A percentile compares a stretch with the other conserved stretches of the same genome.
phyloP scores from a whole-genome alignment of 2,888 invertebrate species.

The Micropterix aruncella region DNA sequence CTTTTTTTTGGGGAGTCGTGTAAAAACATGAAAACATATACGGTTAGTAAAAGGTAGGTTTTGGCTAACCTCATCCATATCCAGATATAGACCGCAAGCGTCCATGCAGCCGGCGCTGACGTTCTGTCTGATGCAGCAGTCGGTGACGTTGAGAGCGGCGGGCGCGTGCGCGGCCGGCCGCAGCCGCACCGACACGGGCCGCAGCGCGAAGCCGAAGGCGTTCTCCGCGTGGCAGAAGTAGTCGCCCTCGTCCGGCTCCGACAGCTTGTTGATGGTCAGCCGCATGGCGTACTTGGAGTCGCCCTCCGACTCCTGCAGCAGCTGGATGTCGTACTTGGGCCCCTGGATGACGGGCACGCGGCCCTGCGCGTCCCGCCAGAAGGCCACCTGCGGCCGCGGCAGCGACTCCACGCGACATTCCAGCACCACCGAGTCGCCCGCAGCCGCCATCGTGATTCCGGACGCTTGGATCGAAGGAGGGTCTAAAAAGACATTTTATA shows the following conservation, averaged over 20 bases:
- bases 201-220: constrained; percentile 58
- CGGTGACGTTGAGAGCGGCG: constrained; percentile 55
- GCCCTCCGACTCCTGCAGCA: constrained; percentile 40
- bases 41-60: too few species aligned
- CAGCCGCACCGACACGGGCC: constrained; percentile 59
- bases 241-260: constrained; percentile 58
- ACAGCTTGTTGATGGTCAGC: constrained; percentile 56
- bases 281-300: constrained; percentile 60
- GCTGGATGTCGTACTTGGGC: constrained; percentile 54
- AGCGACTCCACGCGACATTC: constrained; percentile 68
- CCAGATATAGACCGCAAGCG: constrained; percentile 72
- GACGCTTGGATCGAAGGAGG: constrained; percentile 63
- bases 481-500: too few species aligned
- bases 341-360: constrained; percentile 64
- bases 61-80: constrained; percentile 67
- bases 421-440: constrained; percentile 61
- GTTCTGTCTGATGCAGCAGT: constrained; percentile 70
- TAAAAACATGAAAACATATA: too few species aligned
- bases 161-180: constrained; percentile 46
- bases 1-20: too few species aligned
- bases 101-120: constrained; percentile 67
- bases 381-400: constrained; percentile 67
- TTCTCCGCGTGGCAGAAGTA: constrained; percentile 81
- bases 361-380: constrained; percentile 67
- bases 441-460: constrained; percentile 61